Conservation (phyloP, 2,797 vertebrate genomes). For the Fistularia tabacaria region DNA sequence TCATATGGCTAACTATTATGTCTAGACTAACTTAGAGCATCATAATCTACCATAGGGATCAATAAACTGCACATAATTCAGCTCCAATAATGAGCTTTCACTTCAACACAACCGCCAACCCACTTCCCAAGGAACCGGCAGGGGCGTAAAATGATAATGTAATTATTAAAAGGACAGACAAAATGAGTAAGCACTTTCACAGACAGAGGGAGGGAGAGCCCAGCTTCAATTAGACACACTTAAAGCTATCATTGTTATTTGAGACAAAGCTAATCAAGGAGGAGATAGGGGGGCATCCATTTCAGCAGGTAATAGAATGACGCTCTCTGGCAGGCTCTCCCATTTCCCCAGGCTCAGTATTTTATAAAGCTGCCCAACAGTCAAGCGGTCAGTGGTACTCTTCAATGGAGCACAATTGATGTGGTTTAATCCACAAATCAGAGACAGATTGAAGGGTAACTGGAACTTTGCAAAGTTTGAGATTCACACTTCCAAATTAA, state of each 20-base stretch:
- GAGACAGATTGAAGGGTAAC: slow-evolving; percentile 31
- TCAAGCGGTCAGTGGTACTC: slow-evolving; percentile 54
- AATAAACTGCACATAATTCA: slow-evolving; percentile 99
- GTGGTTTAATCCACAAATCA: slow-evolving; percentile 48
- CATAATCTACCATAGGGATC: slow-evolving; percentile 99
- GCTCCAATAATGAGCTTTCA: slow-evolving; percentile 99
- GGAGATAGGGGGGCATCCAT: slow-evolving; percentile 73
- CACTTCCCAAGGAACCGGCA: slow-evolving; percentile 90
- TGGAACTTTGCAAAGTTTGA: slow-evolving; percentile 23
- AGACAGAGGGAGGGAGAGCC: slow-evolving; percentile 72
- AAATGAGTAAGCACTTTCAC: slow-evolving; percentile 95
- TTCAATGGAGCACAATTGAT: slow-evolving; percentile 64
- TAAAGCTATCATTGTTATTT: slow-evolving; percentile 82
- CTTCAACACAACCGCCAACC: slow-evolving; percentile 96
- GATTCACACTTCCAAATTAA: slow-evolving; percentile 33
- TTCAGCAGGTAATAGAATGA: slow-evolving; percentile 74
- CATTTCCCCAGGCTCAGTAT: slow-evolving; percentile 60
- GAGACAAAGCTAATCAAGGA: slow-evolving; percentile 78
- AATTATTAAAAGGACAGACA: slow-evolving; percentile 99
- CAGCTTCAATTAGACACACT: slow-evolving; percentile 95
- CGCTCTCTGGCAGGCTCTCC: slow-evolving; percentile 38
- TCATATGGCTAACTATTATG: slow-evolving; percentile 99
- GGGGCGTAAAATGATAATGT: slow-evolving; percentile 98
- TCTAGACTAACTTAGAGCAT: slow-evolving; percentile 99
- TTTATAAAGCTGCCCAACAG: slow-evolving; percentile 62